Evolutionary conservation across 2,113 vertebrate genomes (phyloP).

Genomic region (Urocitellus parryii): DNA sequence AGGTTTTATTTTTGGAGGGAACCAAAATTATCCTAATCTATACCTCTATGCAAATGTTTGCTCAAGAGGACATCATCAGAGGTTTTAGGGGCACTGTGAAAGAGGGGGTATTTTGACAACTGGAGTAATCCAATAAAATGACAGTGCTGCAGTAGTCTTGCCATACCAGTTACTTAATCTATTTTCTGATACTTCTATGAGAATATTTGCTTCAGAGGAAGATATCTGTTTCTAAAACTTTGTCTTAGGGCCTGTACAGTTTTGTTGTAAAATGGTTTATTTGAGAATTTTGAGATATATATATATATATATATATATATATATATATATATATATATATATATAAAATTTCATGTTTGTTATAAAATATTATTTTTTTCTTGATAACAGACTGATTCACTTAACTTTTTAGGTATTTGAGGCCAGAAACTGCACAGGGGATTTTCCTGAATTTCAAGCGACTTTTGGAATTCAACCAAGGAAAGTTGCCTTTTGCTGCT

Average conservation of each 20-base stretch:
- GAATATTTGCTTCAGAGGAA: not conserved
- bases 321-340: slow-evolving; percentile 44
- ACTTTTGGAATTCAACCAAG: slow-evolving; percentile 98
- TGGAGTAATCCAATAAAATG: not conserved
- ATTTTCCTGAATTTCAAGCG: slow-evolving; percentile 99
- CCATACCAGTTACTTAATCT: not conserved
- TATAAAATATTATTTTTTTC: slow-evolving; percentile 8
- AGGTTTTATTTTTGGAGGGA: slow-evolving; percentile 6
- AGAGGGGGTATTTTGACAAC: not conserved
- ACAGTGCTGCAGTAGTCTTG: not conserved
- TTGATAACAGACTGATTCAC: not conserved
- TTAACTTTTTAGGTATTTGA: slow-evolving; percentile 92
- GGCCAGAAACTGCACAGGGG: slow-evolving; percentile 99
- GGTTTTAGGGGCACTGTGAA: not conserved
- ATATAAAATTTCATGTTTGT: slow-evolving; percentile 48
- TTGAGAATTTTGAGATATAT: not conserved
- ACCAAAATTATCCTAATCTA: not conserved
- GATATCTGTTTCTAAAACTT: not conserved
- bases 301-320: slow-evolving; percentile 48
- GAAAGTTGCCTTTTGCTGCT: slow-evolving; percentile 97
- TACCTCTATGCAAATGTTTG: not conserved
- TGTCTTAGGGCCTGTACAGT: not conserved
- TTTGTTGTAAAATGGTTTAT: not conserved
- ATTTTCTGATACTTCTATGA: not conserved
- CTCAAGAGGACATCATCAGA: not conserved